Percentiles rank a stretch among this genome's conserved stretches.
Conservation (phyloP, 1,140 invertebrate genomes). For the Bombyx mori region DNA sequence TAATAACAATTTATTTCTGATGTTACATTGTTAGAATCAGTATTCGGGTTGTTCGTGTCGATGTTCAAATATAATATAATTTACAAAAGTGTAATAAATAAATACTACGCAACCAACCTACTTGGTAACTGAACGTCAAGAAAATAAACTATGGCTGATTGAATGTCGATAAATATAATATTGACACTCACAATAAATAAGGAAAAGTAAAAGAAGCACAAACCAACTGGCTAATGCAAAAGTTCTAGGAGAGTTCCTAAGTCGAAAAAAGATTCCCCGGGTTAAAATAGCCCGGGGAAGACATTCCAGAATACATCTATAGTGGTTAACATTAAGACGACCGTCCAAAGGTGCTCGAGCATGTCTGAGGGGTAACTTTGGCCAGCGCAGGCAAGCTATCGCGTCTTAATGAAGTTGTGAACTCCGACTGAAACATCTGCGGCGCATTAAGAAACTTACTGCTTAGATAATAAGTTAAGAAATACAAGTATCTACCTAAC, state of each 20-base stretch:
- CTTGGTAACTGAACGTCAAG: no score
- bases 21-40: no score
- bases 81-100: no score
- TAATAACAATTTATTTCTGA: no score
- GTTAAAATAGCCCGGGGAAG: slow-evolving; percentile 19
- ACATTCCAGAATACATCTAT: slow-evolving; percentile 17
- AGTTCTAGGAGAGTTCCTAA: slow-evolving; percentile 10
- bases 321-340: slow-evolving; percentile 21
- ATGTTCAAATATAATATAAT: no score
- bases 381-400: slow-evolving; percentile 35
- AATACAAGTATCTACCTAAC: no score
- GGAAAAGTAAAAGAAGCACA: not conserved
- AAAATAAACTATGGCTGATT: no score
- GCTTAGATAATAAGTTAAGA: slow-evolving; percentile 21
- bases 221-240: slow-evolving; percentile 7
- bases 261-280: not conserved
- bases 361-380: slow-evolving; percentile 38
- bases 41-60: no score
- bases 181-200: not conserved
- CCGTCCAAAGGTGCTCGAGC: slow-evolving; percentile 24
- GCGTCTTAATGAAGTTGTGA: slow-evolving; percentile 52
- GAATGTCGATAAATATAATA: no score
- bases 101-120: no score
- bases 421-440: slow-evolving; percentile 20
- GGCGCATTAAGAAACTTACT: slow-evolving; percentile 17